phyloP scores from a whole-genome alignment of 2,797 vertebrate genomes.

The Pachyuromys duprasi region DNA sequence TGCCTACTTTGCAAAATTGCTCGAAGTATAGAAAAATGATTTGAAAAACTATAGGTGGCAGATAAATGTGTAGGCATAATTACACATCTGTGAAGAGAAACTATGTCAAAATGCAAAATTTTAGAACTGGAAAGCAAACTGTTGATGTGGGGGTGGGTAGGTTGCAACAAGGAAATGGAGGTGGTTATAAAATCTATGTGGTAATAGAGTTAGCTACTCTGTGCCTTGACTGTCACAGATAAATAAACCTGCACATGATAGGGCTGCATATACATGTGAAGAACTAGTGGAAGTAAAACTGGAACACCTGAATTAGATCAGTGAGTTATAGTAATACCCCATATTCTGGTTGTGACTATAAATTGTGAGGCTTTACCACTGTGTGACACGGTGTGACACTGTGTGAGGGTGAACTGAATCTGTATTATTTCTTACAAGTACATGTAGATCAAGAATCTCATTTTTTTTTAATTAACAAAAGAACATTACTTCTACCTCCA shows the following conservation, averaged over 20 bases:
- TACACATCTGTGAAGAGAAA: slow-evolving; percentile 48
- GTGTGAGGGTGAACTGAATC: not conserved
- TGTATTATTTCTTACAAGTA: slow-evolving; percentile 18
- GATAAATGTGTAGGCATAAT: slow-evolving; percentile 18
- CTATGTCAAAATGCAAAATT: slow-evolving; percentile 41
- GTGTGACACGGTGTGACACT: not conserved
- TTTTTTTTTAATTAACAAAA: not conserved
- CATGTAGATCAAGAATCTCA: slow-evolving; percentile 11
- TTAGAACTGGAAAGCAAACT: slow-evolving; percentile 51
- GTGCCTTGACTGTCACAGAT: not conserved
- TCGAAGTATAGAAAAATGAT: slow-evolving; percentile 20
- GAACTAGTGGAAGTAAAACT: slow-evolving; percentile 30
- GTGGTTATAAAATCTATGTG: slow-evolving; percentile 34
- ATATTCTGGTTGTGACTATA: not conserved
- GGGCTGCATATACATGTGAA: not conserved
- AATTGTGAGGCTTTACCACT: not conserved
- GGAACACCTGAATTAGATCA: not conserved
- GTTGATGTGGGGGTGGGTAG: not conserved
- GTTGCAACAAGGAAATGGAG: not conserved
- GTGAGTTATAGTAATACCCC: not conserved
- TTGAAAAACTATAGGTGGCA: slow-evolving; percentile 11
- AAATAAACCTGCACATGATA: not conserved
- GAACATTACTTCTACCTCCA: not conserved
- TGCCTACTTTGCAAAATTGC: slow-evolving; percentile 55
- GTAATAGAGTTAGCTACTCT: not conserved